Conservation (phyloP, 2,113 vertebrate genomes). For the Zosterops borbonicus region DNA sequence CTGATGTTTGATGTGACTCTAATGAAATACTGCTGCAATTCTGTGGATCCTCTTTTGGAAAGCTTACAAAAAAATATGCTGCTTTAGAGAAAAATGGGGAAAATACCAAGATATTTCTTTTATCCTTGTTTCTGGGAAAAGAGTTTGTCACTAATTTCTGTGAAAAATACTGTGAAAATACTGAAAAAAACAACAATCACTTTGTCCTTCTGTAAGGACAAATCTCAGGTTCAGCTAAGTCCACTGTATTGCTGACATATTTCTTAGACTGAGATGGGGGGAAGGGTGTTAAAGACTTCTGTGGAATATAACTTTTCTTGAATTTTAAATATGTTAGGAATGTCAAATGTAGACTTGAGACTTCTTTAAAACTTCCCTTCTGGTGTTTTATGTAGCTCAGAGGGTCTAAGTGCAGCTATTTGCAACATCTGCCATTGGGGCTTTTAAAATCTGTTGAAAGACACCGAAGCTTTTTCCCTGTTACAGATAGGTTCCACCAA, state of each 20-base stretch:
- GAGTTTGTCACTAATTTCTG: neutral
- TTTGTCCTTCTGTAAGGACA: neutral
- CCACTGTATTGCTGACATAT: neutral
- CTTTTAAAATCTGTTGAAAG: neutral
- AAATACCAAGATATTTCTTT: neutral
- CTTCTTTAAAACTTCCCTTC: neutral
- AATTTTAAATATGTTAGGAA: neutral
- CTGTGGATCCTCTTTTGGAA: neutral
- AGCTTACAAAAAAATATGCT: neutral
- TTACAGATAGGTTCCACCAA: neutral
- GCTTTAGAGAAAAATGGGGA: neutral
- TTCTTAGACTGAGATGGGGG: neutral
- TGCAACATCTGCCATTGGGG: neutral
- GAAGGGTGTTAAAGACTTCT: neutral
- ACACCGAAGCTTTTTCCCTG: neutral
- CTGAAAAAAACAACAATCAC: neutral
- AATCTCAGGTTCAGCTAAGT: neutral
- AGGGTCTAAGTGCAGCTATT: neutral
- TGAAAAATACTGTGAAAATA: neutral
- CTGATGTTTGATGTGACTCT: neutral
- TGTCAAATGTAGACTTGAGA: neutral
- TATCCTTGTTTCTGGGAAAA: neutral
- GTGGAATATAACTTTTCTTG: neutral
- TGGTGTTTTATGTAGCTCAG: neutral
- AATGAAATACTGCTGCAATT: neutral